phyloP scores from a whole-genome alignment of 2,888 invertebrate species.

The Thereva nobilitata region DNA sequence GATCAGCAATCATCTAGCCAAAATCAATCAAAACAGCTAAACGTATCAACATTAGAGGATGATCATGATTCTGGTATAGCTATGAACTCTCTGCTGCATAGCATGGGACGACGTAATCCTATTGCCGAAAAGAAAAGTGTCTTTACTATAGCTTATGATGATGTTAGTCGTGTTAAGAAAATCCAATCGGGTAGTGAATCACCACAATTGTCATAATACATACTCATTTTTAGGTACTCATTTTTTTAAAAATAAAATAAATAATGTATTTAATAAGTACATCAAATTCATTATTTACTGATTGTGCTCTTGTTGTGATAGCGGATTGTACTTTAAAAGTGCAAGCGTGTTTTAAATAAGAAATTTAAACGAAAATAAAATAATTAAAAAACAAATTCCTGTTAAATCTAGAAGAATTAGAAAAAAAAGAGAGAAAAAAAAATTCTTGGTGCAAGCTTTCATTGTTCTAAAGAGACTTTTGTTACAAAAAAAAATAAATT shows the following conservation, averaged over 20 bases:
- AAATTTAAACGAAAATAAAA: slow-evolving; percentile 12
- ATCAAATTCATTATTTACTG: slow-evolving; percentile 6
- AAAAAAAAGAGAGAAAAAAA: neutral
- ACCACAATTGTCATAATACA: slow-evolving; percentile 63
- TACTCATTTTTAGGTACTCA: neutral
- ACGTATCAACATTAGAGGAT: slow-evolving; percentile 67
- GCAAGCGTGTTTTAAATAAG: slow-evolving; percentile 17
- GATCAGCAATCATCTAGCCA: slow-evolving; percentile 45
- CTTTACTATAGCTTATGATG: slow-evolving; percentile 90
- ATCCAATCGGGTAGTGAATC: slow-evolving; percentile 79
- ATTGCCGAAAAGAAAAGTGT: slow-evolving; percentile 89
- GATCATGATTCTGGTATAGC: slow-evolving; percentile 79
- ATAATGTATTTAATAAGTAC: neutral
- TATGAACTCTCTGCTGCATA: slow-evolving; percentile 66
- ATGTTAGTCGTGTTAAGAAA: slow-evolving; percentile 80
- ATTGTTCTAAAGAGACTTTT: slow-evolving; percentile 21
- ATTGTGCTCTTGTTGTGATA: slow-evolving; percentile 35
- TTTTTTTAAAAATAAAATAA: too few species aligned
- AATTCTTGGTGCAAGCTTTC: slow-evolving; percentile 32
- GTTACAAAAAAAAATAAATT: slow-evolving; percentile 14
- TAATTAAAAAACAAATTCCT: neutral
- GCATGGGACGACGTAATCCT: slow-evolving; percentile 66
- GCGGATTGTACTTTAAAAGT: slow-evolving; percentile 35
- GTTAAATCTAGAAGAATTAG: too few species aligned
- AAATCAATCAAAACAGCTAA: slow-evolving; percentile 61